Conservation (phyloP, 2,797 vertebrate species). For the Phataginus tetradactyla region DNA sequence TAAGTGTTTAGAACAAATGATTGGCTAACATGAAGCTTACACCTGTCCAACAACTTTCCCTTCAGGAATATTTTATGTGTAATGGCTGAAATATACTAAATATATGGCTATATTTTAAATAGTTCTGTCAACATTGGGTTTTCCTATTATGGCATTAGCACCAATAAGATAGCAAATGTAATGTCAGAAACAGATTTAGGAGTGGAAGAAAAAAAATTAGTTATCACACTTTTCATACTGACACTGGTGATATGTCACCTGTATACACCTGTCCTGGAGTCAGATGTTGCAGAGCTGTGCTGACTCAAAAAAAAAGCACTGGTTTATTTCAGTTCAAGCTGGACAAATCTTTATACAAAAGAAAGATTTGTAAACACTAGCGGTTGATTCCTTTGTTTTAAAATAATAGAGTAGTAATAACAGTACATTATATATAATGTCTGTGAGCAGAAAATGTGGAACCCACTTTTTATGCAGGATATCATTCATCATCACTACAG, state of each 20-base stretch:
- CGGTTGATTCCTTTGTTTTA: neutral
- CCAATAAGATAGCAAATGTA: neutral
- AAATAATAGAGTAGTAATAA: neutral
- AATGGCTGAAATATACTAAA: neutral
- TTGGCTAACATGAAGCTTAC: neutral
- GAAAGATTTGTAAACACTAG: neutral
- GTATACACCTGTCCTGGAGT: neutral
- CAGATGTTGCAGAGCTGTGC: neutral
- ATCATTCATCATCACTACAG: neutral
- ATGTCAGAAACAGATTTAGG: neutral
- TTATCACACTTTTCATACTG: neutral
- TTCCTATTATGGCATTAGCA: neutral
- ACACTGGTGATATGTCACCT: neutral
- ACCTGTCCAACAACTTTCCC: neutral
- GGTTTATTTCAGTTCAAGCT: neutral
- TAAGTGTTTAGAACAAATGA: neutral
- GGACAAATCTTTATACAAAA: conserved; percentile 9
- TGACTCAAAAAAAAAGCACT: neutral
- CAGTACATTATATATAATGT: neutral
- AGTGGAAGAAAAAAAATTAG: neutral
- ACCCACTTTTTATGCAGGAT: neutral
- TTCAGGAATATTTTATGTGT: neutral
- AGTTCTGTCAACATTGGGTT: neutral
- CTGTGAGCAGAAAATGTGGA: neutral
- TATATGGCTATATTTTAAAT: neutral